Conservation (phyloP, 2,888 invertebrate genomes). For the Drosophila borborema region DNA sequence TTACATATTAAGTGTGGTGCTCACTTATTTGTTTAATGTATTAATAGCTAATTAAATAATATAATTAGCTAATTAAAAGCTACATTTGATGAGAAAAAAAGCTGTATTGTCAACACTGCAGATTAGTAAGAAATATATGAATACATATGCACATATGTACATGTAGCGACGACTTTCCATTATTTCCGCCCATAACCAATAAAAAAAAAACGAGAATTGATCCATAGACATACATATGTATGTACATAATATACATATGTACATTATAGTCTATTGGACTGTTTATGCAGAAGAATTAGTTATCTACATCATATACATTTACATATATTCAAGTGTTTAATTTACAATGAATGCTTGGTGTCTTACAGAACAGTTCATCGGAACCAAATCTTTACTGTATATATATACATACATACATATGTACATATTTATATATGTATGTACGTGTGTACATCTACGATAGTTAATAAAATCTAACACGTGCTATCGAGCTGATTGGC, state of each 20-base stretch:
- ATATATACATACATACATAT: neutral
- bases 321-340: too few species aligned
- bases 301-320: too few species aligned
- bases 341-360: too few species aligned
- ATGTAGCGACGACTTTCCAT: too few species aligned
- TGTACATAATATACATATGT: too few species aligned
- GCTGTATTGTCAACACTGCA: neutral
- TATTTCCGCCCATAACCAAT: too few species aligned
- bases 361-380: too few species aligned
- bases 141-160: too few species aligned
- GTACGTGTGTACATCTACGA: neutral
- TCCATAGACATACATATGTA: too few species aligned
- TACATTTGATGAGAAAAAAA: neutral
- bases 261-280: too few species aligned
- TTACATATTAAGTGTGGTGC: neutral
- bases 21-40: neutral
- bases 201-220: too few species aligned
- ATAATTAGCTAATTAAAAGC: neutral
- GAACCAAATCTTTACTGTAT: neutral
- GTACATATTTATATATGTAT: neutral
- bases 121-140: neutral
- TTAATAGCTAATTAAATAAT: neutral
- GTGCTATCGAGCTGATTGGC: conserved; percentile 37
- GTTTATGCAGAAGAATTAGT: too few species aligned
- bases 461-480: conserved; percentile 38